Conservation (phyloP, 2,888 invertebrate species). For the Timema podura region DNA sequence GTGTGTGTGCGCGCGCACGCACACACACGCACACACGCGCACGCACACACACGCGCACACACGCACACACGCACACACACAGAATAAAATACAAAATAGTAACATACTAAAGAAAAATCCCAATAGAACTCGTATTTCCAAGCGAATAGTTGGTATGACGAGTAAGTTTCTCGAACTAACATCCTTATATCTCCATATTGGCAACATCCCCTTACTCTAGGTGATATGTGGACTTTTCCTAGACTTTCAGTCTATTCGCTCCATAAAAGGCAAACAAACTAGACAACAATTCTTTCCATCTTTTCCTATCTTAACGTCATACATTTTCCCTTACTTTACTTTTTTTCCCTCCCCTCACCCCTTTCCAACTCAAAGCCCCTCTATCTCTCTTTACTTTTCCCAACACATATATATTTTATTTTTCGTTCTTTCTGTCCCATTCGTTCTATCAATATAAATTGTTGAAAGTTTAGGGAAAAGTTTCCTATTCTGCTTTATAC, state of each 20-base stretch:
- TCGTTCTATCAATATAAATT: slow-evolving; percentile 17
- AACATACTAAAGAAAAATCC: too few species aligned
- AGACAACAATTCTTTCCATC: slow-evolving; percentile 17
- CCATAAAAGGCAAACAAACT: slow-evolving; percentile 14
- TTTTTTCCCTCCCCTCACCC: slow-evolving; percentile 1
- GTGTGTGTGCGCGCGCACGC: too few species aligned
- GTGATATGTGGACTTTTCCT: slow-evolving; percentile 16
- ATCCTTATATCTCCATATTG: slow-evolving; percentile 13
- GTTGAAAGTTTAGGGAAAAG: slow-evolving; percentile 14
- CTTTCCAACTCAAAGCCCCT: background rate
- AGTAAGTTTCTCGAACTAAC: background rate
- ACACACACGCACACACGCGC: too few species aligned
- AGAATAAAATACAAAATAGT: too few species aligned
- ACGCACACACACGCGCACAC: too few species aligned
- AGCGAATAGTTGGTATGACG: too few species aligned
- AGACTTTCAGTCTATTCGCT: slow-evolving; percentile 11
- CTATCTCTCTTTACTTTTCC: slow-evolving; percentile 11
- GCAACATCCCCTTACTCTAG: slow-evolving; percentile 3
- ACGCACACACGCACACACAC: too few species aligned
- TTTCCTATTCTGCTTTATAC: slow-evolving; percentile 17
- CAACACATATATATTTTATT: slow-evolving; percentile 15
- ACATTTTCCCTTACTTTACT: background rate
- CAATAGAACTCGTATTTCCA: too few species aligned
- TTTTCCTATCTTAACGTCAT: slow-evolving; percentile 14
- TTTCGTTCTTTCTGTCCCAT: slow-evolving; percentile 13